Base-by-base conservation (phyloP, 2,797 vertebrate genomes). In the Carcharodon carcharias region DNA sequence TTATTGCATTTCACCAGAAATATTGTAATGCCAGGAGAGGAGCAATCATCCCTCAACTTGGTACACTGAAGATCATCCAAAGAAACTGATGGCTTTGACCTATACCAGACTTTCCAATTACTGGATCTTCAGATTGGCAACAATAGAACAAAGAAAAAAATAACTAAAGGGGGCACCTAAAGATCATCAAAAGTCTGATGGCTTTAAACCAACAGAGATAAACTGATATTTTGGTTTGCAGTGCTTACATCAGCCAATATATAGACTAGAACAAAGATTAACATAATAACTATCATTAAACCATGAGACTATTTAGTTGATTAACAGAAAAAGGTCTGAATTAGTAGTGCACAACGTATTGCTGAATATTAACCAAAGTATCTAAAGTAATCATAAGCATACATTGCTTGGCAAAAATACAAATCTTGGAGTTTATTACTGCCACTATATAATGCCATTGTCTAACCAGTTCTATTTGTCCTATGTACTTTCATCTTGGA, bases 381-480 rank as follows among this genome's bases (percentile, higher is more conserved):
- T 92, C 58, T 92, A 92, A 58, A 61, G 26, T 58, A 63, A 92
- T 65, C 14, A 14, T 35, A 91, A 91, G 35, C 58, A 92, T 56
- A 95, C 50, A 54, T 31, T 18, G 23, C 26, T 73, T 28, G 2
- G 8, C 93, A 95, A 71, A 92, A 35, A 73, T 56, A 71, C 50
- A 77, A 56, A 95, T 50, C 11, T 73, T 35, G 67, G 26, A 40
- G 31, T 73, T 56, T 73, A 92, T 92, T 95, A 95, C 94, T 95
- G 94, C 69, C 28, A 54, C 69, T 54, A 95, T 73, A 95, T 71
- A 95, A 95, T 95, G 67, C 67, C 67, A 71, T 50, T 40, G 9
- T 71, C 28, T 73, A 69, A 95, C 65, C 65, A 71, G 65, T 95
- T 95, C 26, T 18, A 94, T 45, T 18, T 31, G 14, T 28, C 16